Conservation (phyloP, 2,113 vertebrate species). For the Mirounga angustirostris region DNA sequence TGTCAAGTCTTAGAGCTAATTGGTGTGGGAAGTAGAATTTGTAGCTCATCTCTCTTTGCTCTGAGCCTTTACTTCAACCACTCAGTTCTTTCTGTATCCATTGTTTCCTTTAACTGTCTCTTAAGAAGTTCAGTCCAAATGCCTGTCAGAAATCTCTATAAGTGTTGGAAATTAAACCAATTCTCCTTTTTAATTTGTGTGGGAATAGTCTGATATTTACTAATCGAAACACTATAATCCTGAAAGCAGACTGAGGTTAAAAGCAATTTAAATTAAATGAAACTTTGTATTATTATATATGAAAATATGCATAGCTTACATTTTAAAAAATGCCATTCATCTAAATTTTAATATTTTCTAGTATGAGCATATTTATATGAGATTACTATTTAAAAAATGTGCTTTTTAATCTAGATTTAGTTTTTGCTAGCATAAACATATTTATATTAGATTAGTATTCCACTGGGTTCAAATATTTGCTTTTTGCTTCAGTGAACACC, state of each 20-base stretch:
- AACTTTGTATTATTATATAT: not conserved
- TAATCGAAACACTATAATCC: constrained; percentile 15
- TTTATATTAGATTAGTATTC: constrained; percentile 67
- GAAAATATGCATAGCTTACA: not conserved
- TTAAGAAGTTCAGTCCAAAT: not conserved
- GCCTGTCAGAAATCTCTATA: constrained; percentile 16
- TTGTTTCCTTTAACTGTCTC: not conserved
- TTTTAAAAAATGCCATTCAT: not conserved
- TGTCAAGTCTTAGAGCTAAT: not conserved
- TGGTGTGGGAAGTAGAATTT: not conserved
- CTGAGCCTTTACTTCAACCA: not conserved
- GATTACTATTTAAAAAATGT: not conserved
- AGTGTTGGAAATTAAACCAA: constrained; percentile 16
- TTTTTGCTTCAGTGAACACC: constrained; percentile 47
- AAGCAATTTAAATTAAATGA: not conserved
- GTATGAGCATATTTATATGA: constrained; percentile 28
- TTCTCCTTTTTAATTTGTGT: not conserved
- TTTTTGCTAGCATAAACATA: constrained; percentile 39
- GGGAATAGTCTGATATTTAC: not conserved
- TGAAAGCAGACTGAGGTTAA: constrained; percentile 31
- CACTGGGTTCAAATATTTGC: constrained; percentile 62
- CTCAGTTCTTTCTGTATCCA: not conserved
- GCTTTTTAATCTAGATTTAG: not conserved
- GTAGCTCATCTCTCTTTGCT: not conserved
- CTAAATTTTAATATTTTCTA: constrained; percentile 23